Base-by-base conservation (phyloP, 2,888 invertebrate genomes). In the Luffia ferchaultella region DNA sequence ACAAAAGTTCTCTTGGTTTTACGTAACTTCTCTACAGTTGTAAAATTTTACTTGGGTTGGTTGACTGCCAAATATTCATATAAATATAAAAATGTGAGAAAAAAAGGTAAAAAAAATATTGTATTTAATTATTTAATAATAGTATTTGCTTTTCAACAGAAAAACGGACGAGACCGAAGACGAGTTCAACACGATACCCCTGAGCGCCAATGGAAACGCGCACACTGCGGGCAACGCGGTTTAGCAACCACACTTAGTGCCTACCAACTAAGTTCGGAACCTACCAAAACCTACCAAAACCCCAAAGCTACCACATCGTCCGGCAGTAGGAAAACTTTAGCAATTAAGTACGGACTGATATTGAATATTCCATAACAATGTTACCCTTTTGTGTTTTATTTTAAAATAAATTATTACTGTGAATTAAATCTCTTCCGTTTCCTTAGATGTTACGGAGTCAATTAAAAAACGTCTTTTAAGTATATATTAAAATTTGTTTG, bases 341-440 rank as follows among this genome's bases (percentile, higher is more conserved):
- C 55, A 62, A 59, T 72, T 82, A 82, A 82, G 80, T 77, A 76
- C 72, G 82, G 76, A 82, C 82, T 80, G 82, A 82, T 82, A 76
- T 65, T 70, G 64, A 30, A 30, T 30, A 30, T 30, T 30, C 30
- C 30, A 30, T 12, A 7, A 12, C 3, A 30, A 30, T 42, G 48
- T 42, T 40, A 15, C 48, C 48, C 18, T 0, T 18, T 3, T 7
- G 5, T 18, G 20, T 41, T 42, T 48, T 48, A 9, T 42, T 17
- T 42, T 41, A 16, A 9, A n/a, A 9, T 41, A 2, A 41, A 7
- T 9, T 42, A 18, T 18, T 42, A 5, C 46, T 20, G 18, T 42
- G 48, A 48, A 43, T 50, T 43, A 52, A 46, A 53, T 46, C 51
- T 45, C 18, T 50, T 53, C 49, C 45, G 51, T 40, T 48, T 50